phyloP scores from a whole-genome alignment of 2,797 vertebrate species.

The Paramormyrops hopkinsi region DNA sequence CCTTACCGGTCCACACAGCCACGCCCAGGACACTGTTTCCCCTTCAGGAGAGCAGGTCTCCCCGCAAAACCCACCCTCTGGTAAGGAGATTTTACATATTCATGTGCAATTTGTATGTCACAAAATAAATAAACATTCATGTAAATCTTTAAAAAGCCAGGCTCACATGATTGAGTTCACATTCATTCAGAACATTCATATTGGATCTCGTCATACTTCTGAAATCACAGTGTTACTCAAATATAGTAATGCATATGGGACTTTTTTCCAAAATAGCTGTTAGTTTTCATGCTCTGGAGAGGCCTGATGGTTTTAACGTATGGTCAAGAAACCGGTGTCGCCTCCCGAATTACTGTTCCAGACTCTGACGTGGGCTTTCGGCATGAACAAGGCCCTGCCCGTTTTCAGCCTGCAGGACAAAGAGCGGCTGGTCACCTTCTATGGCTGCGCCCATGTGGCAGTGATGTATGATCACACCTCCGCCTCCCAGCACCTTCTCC shows the following conservation, averaged over 20 bases:
- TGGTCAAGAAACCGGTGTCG: background rate
- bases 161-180: background rate
- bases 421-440: slow-evolving; percentile 66
- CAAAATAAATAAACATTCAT: background rate
- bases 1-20: slow-evolving; percentile 56
- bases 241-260: background rate
- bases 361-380: slow-evolving; percentile 75
- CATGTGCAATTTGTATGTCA: background rate
- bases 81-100: slow-evolving; percentile 47
- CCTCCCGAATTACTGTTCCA: slow-evolving; percentile 39
- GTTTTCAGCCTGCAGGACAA: slow-evolving; percentile 72
- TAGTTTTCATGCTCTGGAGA: background rate
- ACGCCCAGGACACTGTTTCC: slow-evolving; percentile 51
- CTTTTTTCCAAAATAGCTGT: background rate
- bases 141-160: background rate
- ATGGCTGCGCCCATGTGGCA: slow-evolving; percentile 61
- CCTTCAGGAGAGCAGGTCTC: slow-evolving; percentile 24
- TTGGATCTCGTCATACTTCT: background rate
- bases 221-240: background rate
- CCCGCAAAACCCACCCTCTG: slow-evolving; percentile 46
- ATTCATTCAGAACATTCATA: background rate
- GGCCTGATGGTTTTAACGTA: background rate
- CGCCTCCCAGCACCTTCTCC: slow-evolving; percentile 71
- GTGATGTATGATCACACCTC: slow-evolving; percentile 68
- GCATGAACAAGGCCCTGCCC: slow-evolving; percentile 72